Conservation (phyloP, 1,140 invertebrate species). For the Colletes latitarsis region DNA sequence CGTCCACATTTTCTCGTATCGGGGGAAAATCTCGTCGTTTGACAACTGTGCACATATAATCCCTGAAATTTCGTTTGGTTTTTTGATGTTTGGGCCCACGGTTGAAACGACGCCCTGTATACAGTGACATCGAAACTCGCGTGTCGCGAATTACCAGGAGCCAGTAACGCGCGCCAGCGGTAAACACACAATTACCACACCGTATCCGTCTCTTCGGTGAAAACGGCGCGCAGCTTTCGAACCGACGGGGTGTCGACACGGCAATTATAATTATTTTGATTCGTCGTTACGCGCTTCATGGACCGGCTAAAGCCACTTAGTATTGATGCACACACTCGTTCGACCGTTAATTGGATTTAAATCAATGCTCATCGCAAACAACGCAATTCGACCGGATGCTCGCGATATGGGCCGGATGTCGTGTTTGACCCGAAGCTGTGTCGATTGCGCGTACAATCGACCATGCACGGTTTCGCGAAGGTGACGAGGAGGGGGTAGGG, state of each 20-base stretch:
- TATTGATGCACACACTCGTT: constrained; percentile 37
- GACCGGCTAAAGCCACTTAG: constrained; percentile 49
- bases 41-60: no score
- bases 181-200: constrained; percentile 1
- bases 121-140: background rate
- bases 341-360: constrained; percentile 55
- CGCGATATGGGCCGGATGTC: constrained; percentile 13
- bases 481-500: no score
- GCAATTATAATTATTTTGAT: constrained; percentile 62
- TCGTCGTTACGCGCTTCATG: constrained; percentile 44
- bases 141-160: background rate
- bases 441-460: background rate
- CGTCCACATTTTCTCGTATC: no score
- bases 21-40: no score
- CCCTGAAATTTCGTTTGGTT: no score
- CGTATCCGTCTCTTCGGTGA: background rate
- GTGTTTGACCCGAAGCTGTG: constrained; percentile 5
- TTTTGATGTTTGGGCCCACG: no score
- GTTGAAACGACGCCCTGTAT: background rate
- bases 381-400: constrained; percentile 32
- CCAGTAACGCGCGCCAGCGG: background rate
- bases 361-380: constrained; percentile 35
- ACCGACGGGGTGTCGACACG: constrained; percentile 35
- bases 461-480: background rate
- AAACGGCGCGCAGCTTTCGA: background rate